Evolutionary conservation across 1,140 invertebrate species (phyloP).

Genomic region (Bombus turneri): DNA sequence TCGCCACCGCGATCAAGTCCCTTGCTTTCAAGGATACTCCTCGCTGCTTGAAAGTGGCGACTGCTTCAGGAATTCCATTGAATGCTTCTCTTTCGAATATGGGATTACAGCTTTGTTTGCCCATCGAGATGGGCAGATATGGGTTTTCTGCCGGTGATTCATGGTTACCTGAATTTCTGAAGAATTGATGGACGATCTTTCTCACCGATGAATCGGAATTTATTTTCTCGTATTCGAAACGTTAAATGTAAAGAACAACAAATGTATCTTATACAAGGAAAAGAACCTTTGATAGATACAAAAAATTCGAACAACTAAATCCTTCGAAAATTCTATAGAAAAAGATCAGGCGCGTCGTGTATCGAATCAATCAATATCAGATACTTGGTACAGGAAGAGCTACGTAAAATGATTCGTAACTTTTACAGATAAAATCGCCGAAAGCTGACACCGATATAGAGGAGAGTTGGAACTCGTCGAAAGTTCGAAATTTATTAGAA

Average conservation of each 20-base stretch:
- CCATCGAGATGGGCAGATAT: too few relatives aligned
- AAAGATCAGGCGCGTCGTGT: too few relatives aligned
- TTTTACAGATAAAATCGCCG: not conserved
- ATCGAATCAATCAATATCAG: not conserved
- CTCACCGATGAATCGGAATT: not conserved
- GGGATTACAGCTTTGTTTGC: not conserved
- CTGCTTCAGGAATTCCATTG: not conserved
- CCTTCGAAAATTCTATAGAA: too few relatives aligned
- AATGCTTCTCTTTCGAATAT: not conserved
- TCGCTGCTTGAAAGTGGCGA: not conserved
- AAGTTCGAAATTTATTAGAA: not conserved
- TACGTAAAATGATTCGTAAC: not conserved
- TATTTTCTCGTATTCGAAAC: too few relatives aligned
- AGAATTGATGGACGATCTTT: not conserved
- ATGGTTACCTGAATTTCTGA: not conserved
- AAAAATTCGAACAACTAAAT: too few relatives aligned
- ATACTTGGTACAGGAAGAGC: not conserved
- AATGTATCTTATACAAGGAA: too few relatives aligned
- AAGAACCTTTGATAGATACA: too few relatives aligned
- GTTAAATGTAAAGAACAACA: too few relatives aligned
- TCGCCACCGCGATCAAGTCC: not conserved
- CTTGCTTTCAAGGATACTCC: too few relatives aligned
- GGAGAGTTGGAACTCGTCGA: not conserved
- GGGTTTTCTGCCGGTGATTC: not conserved
- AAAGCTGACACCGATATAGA: not conserved